A percentile compares a stretch with the other conserved stretches of the same genome.
phyloP scores from a whole-genome alignment of 2,113 vertebrate species.

The Coptodon rendalli region DNA sequence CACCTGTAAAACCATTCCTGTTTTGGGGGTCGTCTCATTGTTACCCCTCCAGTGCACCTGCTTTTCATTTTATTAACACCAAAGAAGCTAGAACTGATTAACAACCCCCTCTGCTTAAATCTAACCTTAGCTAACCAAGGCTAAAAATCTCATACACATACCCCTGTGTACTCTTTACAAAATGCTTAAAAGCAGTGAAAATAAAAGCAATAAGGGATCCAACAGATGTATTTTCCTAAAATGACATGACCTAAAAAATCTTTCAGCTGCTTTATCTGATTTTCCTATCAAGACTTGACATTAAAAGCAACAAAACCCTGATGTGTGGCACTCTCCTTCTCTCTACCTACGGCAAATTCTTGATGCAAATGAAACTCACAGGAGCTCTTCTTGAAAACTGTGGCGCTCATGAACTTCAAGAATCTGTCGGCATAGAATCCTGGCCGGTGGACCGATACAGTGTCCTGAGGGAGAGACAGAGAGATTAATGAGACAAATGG shows the following conservation, averaged over 20 bases:
- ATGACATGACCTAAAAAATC: conserved; percentile 31
- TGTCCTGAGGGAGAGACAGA: conserved; percentile 77
- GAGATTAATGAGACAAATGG: conserved; percentile 39
- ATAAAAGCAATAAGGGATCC: not conserved
- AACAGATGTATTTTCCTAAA: not conserved
- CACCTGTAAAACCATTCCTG: not conserved
- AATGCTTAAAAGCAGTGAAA: not conserved
- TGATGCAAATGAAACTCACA: conserved; percentile 75
- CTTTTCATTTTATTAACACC: not conserved
- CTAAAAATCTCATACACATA: not conserved
- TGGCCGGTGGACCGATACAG: conserved; percentile 93
- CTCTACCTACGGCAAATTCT: conserved; percentile 51
- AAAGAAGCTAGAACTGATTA: not conserved
- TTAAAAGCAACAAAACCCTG: conserved; percentile 1
- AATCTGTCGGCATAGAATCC: conserved; percentile 97
- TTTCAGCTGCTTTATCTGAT: conserved; percentile 5
- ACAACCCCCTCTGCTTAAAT: not conserved
- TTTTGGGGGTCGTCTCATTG: not conserved
- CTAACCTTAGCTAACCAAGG: not conserved
- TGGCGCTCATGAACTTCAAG: conserved; percentile 97
- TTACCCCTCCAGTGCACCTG: not conserved
- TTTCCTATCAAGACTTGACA: conserved; percentile 5
- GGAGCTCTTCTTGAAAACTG: conserved; percentile 91
- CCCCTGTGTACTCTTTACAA: not conserved
- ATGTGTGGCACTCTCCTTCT: conserved; percentile 5